Percentiles rank a stretch among this genome's conserved stretches.
Evolutionary conservation across 2,113 vertebrate genomes (phyloP).

Genomic region (Phasianus colchicus): DNA sequence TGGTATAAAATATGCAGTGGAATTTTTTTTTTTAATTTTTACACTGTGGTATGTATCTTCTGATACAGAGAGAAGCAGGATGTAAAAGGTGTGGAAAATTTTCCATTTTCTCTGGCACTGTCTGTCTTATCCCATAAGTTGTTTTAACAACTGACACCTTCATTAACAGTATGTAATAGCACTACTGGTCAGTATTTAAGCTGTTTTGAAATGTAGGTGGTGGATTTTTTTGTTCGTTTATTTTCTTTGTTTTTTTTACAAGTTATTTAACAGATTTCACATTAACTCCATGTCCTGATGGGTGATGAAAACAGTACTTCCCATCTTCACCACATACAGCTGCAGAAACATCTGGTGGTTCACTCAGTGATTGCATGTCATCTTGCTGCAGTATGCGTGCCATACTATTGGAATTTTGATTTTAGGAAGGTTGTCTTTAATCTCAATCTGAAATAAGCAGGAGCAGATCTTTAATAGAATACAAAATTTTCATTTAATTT

Average conservation of each 20-base stretch:
- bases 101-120: neutral
- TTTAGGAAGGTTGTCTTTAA: neutral
- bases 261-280: neutral
- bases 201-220: neutral
- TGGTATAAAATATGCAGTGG: neutral
- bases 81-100: rapidly evolving
- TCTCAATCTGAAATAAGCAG: neutral
- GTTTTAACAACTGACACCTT: neutral
- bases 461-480: neutral
- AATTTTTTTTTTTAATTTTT: neutral
- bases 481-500: neutral
- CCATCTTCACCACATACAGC: neutral
- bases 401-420: neutral
- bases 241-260: neutral
- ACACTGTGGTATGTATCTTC: neutral
- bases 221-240: neutral
- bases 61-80: neutral
- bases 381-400: neutral
- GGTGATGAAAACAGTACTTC: neutral
- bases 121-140: neutral
- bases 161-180: neutral
- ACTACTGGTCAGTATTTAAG: neutral
- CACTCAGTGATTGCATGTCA: neutral
- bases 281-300: neutral
- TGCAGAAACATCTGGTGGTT: neutral